Conservation (phyloP, 2,113 vertebrate genomes). For the Triplophysa dalaica region DNA sequence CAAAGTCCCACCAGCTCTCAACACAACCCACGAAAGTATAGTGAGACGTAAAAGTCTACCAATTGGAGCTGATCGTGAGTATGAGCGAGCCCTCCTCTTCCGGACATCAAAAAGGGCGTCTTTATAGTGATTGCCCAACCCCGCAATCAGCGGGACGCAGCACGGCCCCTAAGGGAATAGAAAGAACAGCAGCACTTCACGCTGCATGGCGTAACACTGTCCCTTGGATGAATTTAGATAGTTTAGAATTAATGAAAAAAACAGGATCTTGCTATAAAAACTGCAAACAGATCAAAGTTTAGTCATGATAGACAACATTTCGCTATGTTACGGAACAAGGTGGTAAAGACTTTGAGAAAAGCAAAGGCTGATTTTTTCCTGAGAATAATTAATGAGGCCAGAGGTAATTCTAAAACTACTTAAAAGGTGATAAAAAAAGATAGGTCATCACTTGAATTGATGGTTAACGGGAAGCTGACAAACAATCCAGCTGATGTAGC, state of each 20-base stretch:
- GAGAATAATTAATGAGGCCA: not conserved
- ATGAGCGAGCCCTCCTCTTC: too few species aligned
- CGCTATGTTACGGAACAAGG: not conserved
- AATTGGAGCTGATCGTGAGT: too few species aligned
- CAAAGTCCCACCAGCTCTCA: too few species aligned
- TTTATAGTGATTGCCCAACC: too few species aligned
- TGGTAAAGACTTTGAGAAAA: not conserved
- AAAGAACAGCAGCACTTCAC: too few species aligned
- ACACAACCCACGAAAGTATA: too few species aligned
- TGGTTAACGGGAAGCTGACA: not conserved
- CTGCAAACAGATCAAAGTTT: not conserved
- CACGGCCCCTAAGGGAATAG: too few species aligned
- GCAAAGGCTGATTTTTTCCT: not conserved
- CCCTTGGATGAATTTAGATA: not conserved
- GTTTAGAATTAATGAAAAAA: not conserved
- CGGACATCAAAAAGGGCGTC: too few species aligned
- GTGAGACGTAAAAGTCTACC: too few species aligned
- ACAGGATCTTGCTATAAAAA: not conserved
- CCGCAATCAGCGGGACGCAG: too few species aligned
- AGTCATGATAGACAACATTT: constrained; percentile 4
- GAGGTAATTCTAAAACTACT: not conserved
- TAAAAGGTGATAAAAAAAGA: not conserved
- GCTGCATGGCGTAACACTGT: not conserved
- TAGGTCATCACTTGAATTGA: constrained; percentile 1
- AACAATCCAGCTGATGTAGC: not conserved